A percentile compares a stretch with the other conserved stretches of the same genome.
Evolutionary conservation across 2,888 invertebrate species (phyloP).

Genomic region (Salticus scenicus): DNA sequence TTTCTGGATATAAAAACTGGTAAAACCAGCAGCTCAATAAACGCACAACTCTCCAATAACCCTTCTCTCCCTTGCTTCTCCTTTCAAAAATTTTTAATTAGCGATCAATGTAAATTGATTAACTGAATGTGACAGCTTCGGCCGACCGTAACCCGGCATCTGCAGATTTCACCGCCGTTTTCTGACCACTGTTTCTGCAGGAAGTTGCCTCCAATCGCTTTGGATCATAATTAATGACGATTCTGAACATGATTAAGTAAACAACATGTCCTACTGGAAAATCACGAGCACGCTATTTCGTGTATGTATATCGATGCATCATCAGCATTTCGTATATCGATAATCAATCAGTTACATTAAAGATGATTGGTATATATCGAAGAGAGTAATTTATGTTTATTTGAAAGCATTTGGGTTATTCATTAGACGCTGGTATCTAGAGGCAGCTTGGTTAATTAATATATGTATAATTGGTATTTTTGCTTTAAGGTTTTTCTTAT

Average conservation of each 20-base stretch:
- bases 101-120: not conserved
- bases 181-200: not conserved
- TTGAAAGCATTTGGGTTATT: slow-evolving; percentile 13
- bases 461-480: not conserved
- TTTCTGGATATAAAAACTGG: too few relatives aligned
- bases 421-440: not conserved
- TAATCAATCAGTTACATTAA: slow-evolving; percentile 8
- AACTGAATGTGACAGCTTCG: not conserved
- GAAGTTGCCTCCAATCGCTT: slow-evolving; percentile 1
- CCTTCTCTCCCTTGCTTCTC: too few relatives aligned
- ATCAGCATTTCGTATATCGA: not conserved
- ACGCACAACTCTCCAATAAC: too few relatives aligned
- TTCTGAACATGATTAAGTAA: slow-evolving; percentile 9
- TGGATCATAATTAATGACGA: slow-evolving; percentile 15
- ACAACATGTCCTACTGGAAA: not conserved
- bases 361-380: not conserved
- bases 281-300: slow-evolving; percentile 10
- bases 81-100: slow-evolving; percentile 4
- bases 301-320: not conserved
- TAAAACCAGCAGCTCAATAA: too few relatives aligned
- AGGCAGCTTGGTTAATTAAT: not conserved
- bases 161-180: too few relatives aligned
- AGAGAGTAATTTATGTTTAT: not conserved
- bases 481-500: too few relatives aligned
- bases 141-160: not conserved